These are phyloP conservation scores for Cyprinodon tularosa DNA, from an alignment of 2,113 vertebrate species.

Conservation along the genomic window DNA sequence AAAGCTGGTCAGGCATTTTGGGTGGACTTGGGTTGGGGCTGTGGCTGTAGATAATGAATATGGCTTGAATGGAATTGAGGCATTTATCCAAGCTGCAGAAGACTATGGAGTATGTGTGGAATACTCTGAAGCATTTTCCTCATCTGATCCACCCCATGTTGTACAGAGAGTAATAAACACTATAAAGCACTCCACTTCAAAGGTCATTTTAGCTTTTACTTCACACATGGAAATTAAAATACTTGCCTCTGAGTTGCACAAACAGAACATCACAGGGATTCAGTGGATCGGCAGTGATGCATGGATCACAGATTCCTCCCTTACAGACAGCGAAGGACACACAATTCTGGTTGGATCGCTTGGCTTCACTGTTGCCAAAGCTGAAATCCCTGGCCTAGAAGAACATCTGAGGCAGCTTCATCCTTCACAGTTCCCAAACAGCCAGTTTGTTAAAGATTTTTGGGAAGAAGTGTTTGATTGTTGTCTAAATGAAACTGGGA, in stretches of 20 bases:
- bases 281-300: conserved; percentile 83
- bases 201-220: conserved; percentile 80
- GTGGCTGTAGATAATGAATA: conserved; percentile 79
- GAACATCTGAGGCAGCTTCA: conserved; percentile 70
- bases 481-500: conserved; percentile 38
- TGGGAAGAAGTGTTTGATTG: conserved; percentile 80
- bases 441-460: conserved; percentile 77
- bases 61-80: conserved; percentile 72
- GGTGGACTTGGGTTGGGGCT: conserved; percentile 83
- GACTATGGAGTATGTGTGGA: conserved; percentile 79
- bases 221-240: conserved; percentile 80
- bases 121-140: conserved; percentile 77
- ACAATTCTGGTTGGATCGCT: conserved; percentile 71
- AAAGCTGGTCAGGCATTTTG: conserved; percentile 76
- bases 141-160: conserved; percentile 60
- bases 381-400: conserved; percentile 72
- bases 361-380: conserved; percentile 74
- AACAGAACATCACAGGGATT: conserved; percentile 73
- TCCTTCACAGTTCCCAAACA: conserved; percentile 74
- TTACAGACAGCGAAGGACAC: conserved; percentile 64
- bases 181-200: conserved; percentile 74
- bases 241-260: conserved; percentile 68
- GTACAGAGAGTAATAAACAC: conserved; percentile 67
- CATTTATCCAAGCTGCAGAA: conserved; percentile 73
- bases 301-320: conserved; percentile 80